phyloP scores from a whole-genome alignment of 1,140 invertebrate genomes.

The Amphibalanus amphitrite region DNA sequence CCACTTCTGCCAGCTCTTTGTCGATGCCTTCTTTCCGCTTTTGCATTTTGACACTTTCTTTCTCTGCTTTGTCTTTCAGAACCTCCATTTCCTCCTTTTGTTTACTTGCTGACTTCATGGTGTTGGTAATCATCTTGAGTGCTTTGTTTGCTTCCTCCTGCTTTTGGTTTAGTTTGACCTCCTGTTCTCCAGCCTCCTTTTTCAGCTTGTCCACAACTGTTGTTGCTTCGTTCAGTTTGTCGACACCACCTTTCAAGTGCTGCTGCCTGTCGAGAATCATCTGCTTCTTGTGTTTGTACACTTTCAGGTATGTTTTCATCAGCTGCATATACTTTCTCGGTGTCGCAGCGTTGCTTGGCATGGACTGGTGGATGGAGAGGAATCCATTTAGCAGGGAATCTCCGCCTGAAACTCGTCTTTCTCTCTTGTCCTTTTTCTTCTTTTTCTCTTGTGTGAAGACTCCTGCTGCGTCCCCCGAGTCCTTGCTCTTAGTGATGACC shows the following conservation, averaged over 20 bases:
- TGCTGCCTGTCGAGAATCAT: constrained; percentile 33
- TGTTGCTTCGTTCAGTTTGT: constrained; percentile 75
- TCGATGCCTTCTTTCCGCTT: constrained; percentile 74
- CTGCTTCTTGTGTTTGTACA: constrained; percentile 37
- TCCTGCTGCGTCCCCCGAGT: too few relatives aligned
- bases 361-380: constrained; percentile 30
- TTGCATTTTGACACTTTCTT: constrained; percentile 62
- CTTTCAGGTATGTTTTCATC: constrained; percentile 38
- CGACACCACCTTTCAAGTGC: constrained; percentile 54
- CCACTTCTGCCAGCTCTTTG: constrained; percentile 73
- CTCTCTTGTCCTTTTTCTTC: constrained; percentile 10
- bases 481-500: too few relatives aligned
- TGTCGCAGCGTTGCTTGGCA: constrained; percentile 26
- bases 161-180: constrained; percentile 66
- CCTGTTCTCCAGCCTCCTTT: constrained; percentile 69
- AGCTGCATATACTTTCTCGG: constrained; percentile 40
- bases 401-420: constrained; percentile 15
- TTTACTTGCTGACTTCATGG: constrained; percentile 79
- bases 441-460: constrained; percentile 7
- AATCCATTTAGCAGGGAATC: constrained; percentile 24
- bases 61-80: constrained; percentile 69
- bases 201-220: constrained; percentile 70
- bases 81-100: constrained; percentile 84
- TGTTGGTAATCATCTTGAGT: constrained; percentile 80
- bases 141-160: constrained; percentile 75